These are phyloP conservation scores for Ferdinandea cuprea DNA, from an alignment of 2,888 invertebrate species.

Conservation along the genomic window DNA sequence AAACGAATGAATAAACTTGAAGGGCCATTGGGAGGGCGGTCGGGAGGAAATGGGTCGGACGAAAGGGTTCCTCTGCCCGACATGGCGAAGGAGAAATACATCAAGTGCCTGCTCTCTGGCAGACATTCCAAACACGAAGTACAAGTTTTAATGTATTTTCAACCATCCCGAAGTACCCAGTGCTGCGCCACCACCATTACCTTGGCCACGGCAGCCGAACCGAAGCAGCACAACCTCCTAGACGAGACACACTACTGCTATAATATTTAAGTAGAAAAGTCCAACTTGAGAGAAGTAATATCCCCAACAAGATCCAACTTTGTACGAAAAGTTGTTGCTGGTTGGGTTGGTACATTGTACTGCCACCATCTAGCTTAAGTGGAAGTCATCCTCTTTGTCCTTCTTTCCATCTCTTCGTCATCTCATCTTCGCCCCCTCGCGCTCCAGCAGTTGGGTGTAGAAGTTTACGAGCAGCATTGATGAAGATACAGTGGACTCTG, in stretches of 20 bases:
- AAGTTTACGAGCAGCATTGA: slow-evolving; percentile 59
- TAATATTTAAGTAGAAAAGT: slow-evolving; percentile 56
- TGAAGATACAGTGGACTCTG: slow-evolving; percentile 70
- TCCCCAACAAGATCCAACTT: slow-evolving; percentile 36
- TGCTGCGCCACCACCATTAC: slow-evolving; percentile 9
- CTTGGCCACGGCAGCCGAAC: slow-evolving; percentile 14
- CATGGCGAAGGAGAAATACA: slow-evolving; percentile 63
- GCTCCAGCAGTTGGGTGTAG: background rate
- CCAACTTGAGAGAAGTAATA: slow-evolving; percentile 43
- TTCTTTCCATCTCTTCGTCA: background rate
- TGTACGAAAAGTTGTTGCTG: slow-evolving; percentile 8
- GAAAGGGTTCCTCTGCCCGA: slow-evolving; percentile 25
- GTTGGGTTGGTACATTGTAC: background rate
- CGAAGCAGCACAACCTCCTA: background rate
- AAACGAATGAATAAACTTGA: slow-evolving; percentile 10
- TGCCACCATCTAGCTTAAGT: slow-evolving; percentile 44
- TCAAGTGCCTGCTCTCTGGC: slow-evolving; percentile 46
- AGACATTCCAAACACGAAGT: slow-evolving; percentile 50
- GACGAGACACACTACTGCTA: slow-evolving; percentile 6
- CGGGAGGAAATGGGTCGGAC: slow-evolving; percentile 10
- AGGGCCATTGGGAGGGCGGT: slow-evolving; percentile 12
- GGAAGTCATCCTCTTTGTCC: slow-evolving; percentile 44
- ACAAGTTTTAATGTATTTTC: slow-evolving; percentile 52
- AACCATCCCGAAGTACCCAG: background rate
- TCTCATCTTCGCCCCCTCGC: too few relatives aligned